A percentile compares a stretch with the other conserved stretches of the same genome.
These are phyloP conservation scores for Anneissia japonica DNA, from an alignment of 35 echinoderm and acorn worm genomes.

Conservation along the genomic window DNA sequence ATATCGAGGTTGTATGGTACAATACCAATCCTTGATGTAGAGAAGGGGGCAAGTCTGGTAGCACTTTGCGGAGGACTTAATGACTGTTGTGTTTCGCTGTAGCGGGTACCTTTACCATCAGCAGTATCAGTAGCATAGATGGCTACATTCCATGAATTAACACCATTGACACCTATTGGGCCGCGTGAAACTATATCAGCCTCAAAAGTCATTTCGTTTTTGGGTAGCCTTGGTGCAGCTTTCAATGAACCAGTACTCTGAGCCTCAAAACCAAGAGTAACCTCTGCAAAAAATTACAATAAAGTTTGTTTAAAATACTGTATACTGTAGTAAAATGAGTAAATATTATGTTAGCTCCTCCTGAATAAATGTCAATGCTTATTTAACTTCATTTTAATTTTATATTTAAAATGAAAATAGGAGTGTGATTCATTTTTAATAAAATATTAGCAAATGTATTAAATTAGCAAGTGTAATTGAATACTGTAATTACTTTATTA, in stretches of 20 bases:
- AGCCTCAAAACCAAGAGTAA: not conserved
- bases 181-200: not conserved
- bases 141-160: not conserved
- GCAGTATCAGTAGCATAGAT: not conserved
- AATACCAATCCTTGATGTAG: not conserved
- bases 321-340: no score
- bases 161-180: not conserved
- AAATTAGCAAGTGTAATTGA: not conserved
- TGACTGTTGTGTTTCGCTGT: not conserved
- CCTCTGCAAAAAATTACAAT: not conserved
- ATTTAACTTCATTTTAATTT: no score
- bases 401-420: no score
- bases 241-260: not conserved
- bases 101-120: not conserved
- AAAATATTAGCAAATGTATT: no score
- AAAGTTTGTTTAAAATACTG: no score
- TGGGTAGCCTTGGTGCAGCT: not conserved
- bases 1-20: slow-evolving; percentile 42
- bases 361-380: no score
- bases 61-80: not conserved
- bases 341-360: no score
- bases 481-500: not conserved
- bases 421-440: no score
- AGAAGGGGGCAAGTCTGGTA: not conserved
- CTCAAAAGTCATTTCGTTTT: not conserved